phyloP scores from a whole-genome alignment of 2,797 vertebrate species.

The Chiloscyllium punctatum region DNA sequence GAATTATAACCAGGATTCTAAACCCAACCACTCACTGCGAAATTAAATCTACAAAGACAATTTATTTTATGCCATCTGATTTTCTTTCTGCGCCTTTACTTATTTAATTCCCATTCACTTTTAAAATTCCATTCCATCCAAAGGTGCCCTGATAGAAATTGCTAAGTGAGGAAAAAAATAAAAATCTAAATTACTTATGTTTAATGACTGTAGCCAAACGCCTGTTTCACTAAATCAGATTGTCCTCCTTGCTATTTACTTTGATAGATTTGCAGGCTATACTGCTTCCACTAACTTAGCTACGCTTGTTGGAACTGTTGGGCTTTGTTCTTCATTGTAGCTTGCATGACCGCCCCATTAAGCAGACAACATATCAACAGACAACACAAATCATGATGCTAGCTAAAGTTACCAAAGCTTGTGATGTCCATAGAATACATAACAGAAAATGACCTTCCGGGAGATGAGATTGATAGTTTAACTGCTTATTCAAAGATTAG shows the following conservation, averaged over 20 bases:
- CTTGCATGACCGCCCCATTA: slow-evolving; percentile 97
- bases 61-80: slow-evolving; percentile 76
- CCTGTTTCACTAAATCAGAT: slow-evolving; percentile 85
- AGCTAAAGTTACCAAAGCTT: slow-evolving; percentile 70
- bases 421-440: slow-evolving; percentile 52
- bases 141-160: slow-evolving; percentile 74
- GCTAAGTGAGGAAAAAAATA: slow-evolving; percentile 69
- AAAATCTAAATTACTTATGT: slow-evolving; percentile 78
- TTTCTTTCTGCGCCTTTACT: slow-evolving; percentile 67
- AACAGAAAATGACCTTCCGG: slow-evolving; percentile 57
- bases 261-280: slow-evolving; percentile 75
- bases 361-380: slow-evolving; percentile 86
- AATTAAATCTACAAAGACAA: slow-evolving; percentile 63
- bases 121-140: slow-evolving; percentile 76
- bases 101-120: slow-evolving; percentile 72
- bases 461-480: slow-evolving; percentile 49
- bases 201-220: slow-evolving; percentile 79
- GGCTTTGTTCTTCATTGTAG: slow-evolving; percentile 89
- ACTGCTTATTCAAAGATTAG: slow-evolving; percentile 51
- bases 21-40: slow-evolving; percentile 39
- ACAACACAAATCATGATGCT: slow-evolving; percentile 74
- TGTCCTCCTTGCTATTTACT: slow-evolving; percentile 77
- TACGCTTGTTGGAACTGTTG: slow-evolving; percentile 66
- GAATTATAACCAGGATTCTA: slow-evolving; percentile 30
- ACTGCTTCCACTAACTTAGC: slow-evolving; percentile 67